These are phyloP conservation scores for Trachymyrmex septentrionalis DNA, from an alignment of 1,140 invertebrate genomes.

Conservation along the genomic window DNA sequence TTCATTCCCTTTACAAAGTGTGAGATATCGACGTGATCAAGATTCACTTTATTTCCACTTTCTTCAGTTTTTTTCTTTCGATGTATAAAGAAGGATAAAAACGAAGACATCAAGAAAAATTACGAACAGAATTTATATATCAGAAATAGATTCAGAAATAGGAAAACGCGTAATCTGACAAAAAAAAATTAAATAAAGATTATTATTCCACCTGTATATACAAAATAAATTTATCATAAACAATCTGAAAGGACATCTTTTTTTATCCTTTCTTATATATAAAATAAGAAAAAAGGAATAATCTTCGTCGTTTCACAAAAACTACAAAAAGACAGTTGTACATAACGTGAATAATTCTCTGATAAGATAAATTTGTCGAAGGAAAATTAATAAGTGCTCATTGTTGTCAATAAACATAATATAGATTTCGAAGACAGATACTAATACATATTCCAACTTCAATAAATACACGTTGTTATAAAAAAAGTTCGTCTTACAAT, in stretches of 20 bases:
- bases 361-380: background rate
- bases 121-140: background rate
- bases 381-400: background rate
- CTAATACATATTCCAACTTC: background rate
- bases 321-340: background rate
- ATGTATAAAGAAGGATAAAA: background rate
- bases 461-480: background rate
- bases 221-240: background rate
- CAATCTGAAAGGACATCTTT: background rate
- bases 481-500: background rate
- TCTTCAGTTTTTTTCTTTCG: background rate
- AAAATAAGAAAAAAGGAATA: background rate
- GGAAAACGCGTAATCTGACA: background rate
- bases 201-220: background rate
- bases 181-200: background rate
- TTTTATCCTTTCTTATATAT: background rate
- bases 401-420: background rate
- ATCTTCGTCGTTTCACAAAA: background rate
- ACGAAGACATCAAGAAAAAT: background rate
- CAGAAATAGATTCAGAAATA: background rate
- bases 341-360: background rate
- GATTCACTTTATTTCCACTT: constrained; percentile 23
- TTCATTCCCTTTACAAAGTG: constrained; percentile 32
- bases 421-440: no score
- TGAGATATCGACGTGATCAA: constrained; percentile 24